Evolutionary conservation across 2,888 invertebrate species (phyloP), one percentile per base, ranked within the genome.

Genomic region (Cheilosia scutellata): DNA sequence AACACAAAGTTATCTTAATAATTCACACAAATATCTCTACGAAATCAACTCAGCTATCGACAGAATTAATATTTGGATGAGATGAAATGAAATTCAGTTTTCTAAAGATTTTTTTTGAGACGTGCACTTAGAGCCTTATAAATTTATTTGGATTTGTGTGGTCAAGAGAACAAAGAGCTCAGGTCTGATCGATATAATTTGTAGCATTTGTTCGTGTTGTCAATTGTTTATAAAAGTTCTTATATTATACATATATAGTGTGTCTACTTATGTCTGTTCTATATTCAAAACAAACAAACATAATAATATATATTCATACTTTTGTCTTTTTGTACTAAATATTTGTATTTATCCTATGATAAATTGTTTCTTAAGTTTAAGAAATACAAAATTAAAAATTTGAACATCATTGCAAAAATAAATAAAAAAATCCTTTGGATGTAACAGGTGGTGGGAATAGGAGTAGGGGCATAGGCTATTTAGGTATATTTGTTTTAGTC

Each of bases 311-410:
- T 51, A 40, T 68, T 44, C 5, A 27, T 62, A 33, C 13, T 44
- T n/a, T 40, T 40, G 9, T 44, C 16, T 37, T 77, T 77, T 77
- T 70, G 77, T 77, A 77, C 77, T 76, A 68, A 44, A 51, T 76
- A 68, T 42, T 76, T 68, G 16, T 68, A 31, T 60, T 76, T 37
- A 58, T 37, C 74, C 47, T 76, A 60, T 51, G 49, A 51, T 76
- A 68, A 42, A 7, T 49, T 60, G 29, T 58, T 37, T 6, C n/a
- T 20, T 20, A 31, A 42, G 4, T 29, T 49, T 66, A 58, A 31
- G 13, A 7, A 55, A 40, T 49, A 47, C 33, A 58, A 58, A 58
- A 49, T 40, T 11, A 57, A 47, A 13, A 65, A 47, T 58, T 33
- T 33, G 31, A 6, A 37, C 9, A 27, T 47, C 51, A 42, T 68